Evolutionary conservation across 2,113 vertebrate species (phyloP), one percentile per base, ranked within the genome.

Genomic region (Cololabis saira): DNA sequence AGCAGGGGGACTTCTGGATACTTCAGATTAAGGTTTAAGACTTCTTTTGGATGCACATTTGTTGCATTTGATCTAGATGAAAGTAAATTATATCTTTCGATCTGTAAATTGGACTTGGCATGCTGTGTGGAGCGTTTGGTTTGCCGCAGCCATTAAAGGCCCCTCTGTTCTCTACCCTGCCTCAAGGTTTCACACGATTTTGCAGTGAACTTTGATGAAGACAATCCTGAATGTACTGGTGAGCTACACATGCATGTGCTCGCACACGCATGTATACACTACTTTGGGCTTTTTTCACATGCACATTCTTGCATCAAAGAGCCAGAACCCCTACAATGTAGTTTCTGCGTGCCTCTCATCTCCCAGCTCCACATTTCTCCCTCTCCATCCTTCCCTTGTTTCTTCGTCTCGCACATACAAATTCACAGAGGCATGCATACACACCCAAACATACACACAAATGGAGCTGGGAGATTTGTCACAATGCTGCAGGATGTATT

Each of bases 141-240:
- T 27, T 71, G 22, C 55, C 12, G 3, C 12, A 41, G 41, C 41
- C 10, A 47, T 69, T 64, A 77, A 64, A 57, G 7, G 6, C 30
- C 43, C 43, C 7, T 72, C 50, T 84, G 27, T 81, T 80, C 44
- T 82, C 40, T 70, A 37, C 21, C 50, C 48, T 30, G 3, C 40
- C 14, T 90, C 43, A 87, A 99, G 98, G 97, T 99, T 61, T 98
- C 97, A 40, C 98, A 99, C 57, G 98, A 99, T 92, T 99, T 99
- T 71, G 97, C 98, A 45, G 97, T 99, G 90, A 99, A 99, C 93
- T 99, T 98, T 89, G 98, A 99, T 66, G 97, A 98, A 90, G 98
- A 99, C 87, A 99, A 99, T 71, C 97, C 98, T 3, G 98, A 99
- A 91, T 99, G 98, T 91, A 96, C 92, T 33, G 93, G 93, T 94